Percentiles rank a stretch among this genome's conserved stretches.
phyloP scores from a whole-genome alignment of 2,888 invertebrate genomes.

The Anthophora plumipes region DNA sequence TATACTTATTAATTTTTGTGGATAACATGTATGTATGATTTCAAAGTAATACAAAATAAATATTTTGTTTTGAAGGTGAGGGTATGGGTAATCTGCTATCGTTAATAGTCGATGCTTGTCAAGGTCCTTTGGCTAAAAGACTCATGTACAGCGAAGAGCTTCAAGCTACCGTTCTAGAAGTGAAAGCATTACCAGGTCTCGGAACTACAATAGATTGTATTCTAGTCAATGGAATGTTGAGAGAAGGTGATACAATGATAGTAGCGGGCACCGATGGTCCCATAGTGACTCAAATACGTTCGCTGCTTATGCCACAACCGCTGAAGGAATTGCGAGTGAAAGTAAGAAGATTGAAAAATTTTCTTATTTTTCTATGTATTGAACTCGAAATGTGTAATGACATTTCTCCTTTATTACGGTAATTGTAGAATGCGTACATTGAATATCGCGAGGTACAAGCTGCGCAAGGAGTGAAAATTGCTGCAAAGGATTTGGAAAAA shows the following conservation, averaged over 20 bases:
- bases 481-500: conserved; percentile 99
- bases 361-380: neutral
- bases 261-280: conserved; percentile 99
- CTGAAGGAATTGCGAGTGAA: conserved; percentile 98
- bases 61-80: conserved; percentile 88
- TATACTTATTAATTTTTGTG: neutral
- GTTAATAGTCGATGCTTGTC: conserved; percentile 96
- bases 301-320: conserved; percentile 98
- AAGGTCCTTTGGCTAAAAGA: conserved; percentile 94
- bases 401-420: neutral
- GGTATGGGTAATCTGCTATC: conserved; percentile 99
- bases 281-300: conserved; percentile 98
- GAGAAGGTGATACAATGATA: conserved; percentile 97
- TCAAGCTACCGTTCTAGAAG: conserved; percentile 94
- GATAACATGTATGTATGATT: neutral
- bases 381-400: neutral
- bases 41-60: neutral
- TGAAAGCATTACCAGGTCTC: conserved; percentile 98
- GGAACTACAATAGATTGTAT: conserved; percentile 99
- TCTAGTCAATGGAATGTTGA: conserved; percentile 97
- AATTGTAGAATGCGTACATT: conserved; percentile 93
- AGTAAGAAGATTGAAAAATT: conserved; percentile 84
- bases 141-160: conserved; percentile 97
- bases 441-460: conserved; percentile 97
- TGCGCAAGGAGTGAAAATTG: conserved; percentile 99